Evolutionary conservation across 2,113 vertebrate genomes (phyloP).

Genomic region (Spilogale gracilis): DNA sequence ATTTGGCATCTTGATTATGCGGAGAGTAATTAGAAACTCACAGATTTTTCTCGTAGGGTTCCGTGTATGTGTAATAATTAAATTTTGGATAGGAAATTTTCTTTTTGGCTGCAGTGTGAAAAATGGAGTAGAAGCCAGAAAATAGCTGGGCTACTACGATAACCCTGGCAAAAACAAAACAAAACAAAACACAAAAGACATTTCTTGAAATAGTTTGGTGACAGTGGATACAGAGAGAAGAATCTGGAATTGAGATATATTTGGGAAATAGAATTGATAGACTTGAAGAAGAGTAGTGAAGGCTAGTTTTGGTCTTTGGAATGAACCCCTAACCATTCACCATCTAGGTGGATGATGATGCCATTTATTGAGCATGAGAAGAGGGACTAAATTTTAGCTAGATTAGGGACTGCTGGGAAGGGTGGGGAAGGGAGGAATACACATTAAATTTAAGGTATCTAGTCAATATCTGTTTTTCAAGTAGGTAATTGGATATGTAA

Average conservation of each 20-base stretch:
- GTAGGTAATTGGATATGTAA: neutral
- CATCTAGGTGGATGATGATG: neutral
- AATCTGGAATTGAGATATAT: neutral
- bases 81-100: neutral
- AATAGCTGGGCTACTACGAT: neutral
- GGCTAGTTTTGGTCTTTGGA: neutral
- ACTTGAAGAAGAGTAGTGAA: neutral
- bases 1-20: neutral
- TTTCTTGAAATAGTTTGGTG: neutral
- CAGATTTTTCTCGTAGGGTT: neutral
- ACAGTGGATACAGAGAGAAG: neutral
- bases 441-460: neutral
- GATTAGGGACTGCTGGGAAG: neutral
- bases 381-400: neutral
- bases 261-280: constrained; percentile 6
- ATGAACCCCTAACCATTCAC: neutral
- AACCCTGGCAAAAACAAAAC: neutral
- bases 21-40: neutral
- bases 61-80: neutral
- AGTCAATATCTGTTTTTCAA: neutral
- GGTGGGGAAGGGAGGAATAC: neutral
- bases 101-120: neutral
- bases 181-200: neutral
- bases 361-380: neutral
- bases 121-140: neutral